A percentile compares a stretch with the other conserved stretches of the same genome.
These are phyloP conservation scores for Drosophila multiciliata DNA, from an alignment of 2,888 invertebrate genomes.

Conservation along the genomic window DNA sequence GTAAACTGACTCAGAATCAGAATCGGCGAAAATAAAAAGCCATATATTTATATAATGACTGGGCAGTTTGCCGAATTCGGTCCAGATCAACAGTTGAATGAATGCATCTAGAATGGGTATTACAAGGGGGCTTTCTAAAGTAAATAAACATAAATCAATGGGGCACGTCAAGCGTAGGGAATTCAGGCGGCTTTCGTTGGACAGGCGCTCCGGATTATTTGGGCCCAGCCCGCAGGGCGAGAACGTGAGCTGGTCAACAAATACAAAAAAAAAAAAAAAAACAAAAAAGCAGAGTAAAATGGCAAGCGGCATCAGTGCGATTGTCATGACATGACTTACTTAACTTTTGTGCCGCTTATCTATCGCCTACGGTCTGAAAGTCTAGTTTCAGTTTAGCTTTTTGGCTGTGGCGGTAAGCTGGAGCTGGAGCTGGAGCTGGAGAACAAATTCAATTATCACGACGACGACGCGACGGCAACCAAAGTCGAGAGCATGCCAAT, in stretches of 20 bases:
- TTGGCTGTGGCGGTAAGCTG: conserved; percentile 2
- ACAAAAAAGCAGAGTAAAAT: conserved; percentile 2
- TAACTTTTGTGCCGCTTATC: conserved; percentile 72
- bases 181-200: conserved; percentile 43
- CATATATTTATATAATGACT: conserved; percentile 53
- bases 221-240: conserved; percentile 56
- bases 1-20: conserved; percentile 2
- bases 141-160: conserved; percentile 69
- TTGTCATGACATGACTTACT: conserved; percentile 79
- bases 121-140: conserved; percentile 54
- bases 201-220: conserved; percentile 31
- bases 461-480: conserved; percentile 64
- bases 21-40: conserved; percentile 48
- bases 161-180: conserved; percentile 38
- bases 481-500: conserved; percentile 71
- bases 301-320: conserved; percentile 61
- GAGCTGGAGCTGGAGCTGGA: conserved; percentile 41
- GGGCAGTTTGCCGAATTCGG: conserved; percentile 26
- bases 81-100: not conserved
- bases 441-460: conserved; percentile 81
- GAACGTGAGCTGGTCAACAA: conserved; percentile 63
- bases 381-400: conserved; percentile 29
- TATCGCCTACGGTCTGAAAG: conserved; percentile 62
- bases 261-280: conserved; percentile 22
- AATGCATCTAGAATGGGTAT: conserved; percentile 36